Evolutionary conservation across 2,113 vertebrate species (phyloP), one percentile per base, ranked within the genome.

Genomic region (Ptychochromis oligacanthus): DNA sequence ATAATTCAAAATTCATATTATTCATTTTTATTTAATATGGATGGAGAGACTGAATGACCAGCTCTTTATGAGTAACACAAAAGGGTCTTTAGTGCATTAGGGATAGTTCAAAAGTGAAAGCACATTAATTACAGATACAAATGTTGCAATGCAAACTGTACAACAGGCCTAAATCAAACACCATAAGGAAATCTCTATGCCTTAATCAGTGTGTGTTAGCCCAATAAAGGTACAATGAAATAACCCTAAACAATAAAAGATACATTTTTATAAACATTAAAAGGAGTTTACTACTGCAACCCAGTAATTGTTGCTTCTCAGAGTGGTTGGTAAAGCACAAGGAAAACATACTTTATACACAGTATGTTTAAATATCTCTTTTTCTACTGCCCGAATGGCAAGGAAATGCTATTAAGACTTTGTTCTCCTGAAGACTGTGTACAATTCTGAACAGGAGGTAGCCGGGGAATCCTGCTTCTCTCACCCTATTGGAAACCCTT

Each of bases 401-500:
- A 75, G 0, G 38, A 40, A 40, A 28, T 55, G 22, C 12, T 49
- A 26, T 18, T 17, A 43, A 55, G 17, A 55, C 31, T 46, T 5
- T 43, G 12, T 15, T 28, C 12, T 55, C 20, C 17, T 61, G 22
- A 20, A 11, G 5, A 46, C 38, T 60, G 3, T 2, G 31, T 43
- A 0, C 24, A 38, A 40, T 75, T 75, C 24, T 64, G 31, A 22
- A 70, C 34, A 14, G 9, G 38, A 72, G 24, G n/a, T n/a, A 28
- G 52, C 28, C 55, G 52, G 28, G 7, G 55, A 8, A 12, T 49
- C 49, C 12, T 11, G 5, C 15, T 46, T 13, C 28, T 89, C 97
- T 94, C 95, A 99, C 98, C 94, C 96, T 96, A 38, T 96, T 96
- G 70, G 97, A 96, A 81, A 97, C 95, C 91, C 96, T 96, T 13